Evolutionary conservation across 2,113 vertebrate species (phyloP).

Genomic region (Athene cunicularia): DNA sequence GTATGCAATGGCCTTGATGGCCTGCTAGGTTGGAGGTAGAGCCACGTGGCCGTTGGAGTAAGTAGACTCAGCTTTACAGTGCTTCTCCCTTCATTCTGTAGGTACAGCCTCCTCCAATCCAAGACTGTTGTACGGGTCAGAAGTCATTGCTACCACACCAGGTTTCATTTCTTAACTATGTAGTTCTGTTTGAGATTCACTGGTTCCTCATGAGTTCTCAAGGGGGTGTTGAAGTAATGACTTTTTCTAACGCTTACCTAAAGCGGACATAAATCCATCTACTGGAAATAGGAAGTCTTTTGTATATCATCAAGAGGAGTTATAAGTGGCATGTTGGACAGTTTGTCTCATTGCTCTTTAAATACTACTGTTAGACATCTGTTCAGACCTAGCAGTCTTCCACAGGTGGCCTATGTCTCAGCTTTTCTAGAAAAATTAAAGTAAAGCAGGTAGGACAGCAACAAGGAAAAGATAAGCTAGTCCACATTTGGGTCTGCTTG

Average conservation of each 20-base stretch:
- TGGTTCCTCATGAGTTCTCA: not conserved
- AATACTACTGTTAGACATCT: not conserved
- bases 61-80: not conserved
- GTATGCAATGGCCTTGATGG: not conserved
- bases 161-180: not conserved
- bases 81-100: not conserved
- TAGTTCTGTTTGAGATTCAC: not conserved
- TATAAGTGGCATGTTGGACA: not conserved
- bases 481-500: not conserved
- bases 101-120: not conserved
- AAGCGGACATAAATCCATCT: not conserved
- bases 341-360: not conserved
- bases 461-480: not conserved
- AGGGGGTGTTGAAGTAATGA: not conserved
- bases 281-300: not conserved
- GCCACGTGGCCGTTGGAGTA: fast-evolving
- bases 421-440: not conserved
- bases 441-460: not conserved
- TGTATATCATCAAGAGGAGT: not conserved
- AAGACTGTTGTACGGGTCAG: not conserved
- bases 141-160: not conserved
- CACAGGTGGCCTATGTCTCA: not conserved
- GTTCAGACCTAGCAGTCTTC: not conserved
- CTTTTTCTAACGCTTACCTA: not conserved
- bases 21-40: not conserved